These are phyloP conservation scores for Hemaris fuciformis DNA, from an alignment of 2,888 invertebrate genomes.

Conservation along the genomic window DNA sequence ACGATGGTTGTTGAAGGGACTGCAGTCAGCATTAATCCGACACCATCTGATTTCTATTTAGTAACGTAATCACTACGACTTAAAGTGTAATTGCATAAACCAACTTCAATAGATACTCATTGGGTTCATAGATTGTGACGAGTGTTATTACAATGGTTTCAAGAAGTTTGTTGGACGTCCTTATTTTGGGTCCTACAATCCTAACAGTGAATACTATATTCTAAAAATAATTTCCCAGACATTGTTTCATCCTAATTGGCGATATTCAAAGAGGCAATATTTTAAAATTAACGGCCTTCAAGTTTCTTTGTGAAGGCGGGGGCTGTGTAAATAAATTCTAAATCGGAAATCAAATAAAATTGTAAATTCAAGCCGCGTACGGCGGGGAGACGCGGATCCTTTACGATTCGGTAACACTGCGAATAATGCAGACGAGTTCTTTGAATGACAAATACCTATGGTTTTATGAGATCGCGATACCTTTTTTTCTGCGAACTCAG, in stretches of 20 bases:
- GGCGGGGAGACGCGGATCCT: slow-evolving; percentile 2
- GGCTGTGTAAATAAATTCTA: slow-evolving; percentile 31
- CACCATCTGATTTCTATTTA: no score
- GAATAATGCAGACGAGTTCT: slow-evolving; percentile 43
- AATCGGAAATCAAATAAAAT: slow-evolving; percentile 60
- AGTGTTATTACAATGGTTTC: no score
- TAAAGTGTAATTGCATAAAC: no score
- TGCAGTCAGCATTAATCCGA: no score
- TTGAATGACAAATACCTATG: slow-evolving; percentile 61
- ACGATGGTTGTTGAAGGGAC: no score
- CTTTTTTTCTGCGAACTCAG: slow-evolving; percentile 32
- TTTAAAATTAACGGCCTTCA: slow-evolving; percentile 8
- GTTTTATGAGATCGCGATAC: slow-evolving; percentile 53
- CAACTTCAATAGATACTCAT: no score
- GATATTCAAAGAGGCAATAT: background rate
- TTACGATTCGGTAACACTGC: slow-evolving; percentile 30
- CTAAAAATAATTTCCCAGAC: background rate
- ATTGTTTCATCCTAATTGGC: slow-evolving; percentile 9
- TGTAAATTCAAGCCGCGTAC: slow-evolving; percentile 40
- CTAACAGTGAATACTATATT: background rate
- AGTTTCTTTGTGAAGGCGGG: slow-evolving; percentile 4
- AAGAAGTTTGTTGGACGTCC: no score
- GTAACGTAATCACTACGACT: no score
- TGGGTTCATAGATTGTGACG: no score
- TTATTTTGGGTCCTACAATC: background rate